Base-by-base conservation (phyloP, 2,888 invertebrate species). In the Calephelis perditalis region DNA sequence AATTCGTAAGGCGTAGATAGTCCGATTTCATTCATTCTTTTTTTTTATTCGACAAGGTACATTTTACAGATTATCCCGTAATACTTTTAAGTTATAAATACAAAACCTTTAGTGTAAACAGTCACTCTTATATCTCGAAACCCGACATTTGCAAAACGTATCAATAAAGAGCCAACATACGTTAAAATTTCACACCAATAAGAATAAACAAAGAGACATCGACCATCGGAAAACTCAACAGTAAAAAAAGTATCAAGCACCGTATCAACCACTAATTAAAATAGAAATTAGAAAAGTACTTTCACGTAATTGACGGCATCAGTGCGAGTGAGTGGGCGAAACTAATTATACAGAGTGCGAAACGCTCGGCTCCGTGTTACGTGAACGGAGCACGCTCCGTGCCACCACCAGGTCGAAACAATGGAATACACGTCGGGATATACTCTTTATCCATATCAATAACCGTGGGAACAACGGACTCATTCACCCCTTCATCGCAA, bases 281-380 rank as follows among this genome's bases (percentile, higher is more conserved):
- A 75, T 80, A 78, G 81, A 81, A 84, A 84, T 76, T 77, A 78
- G 80, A 79, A 81, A 68, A 70, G 72, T 69, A 79, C 80, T 82
- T 84, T 84, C 84, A 75, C 76, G 76, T 79, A 79, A 83, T 77
- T 75, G 81, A 77, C 73, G 77, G 75, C 67, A 64, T 65, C 69
- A 70, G 71, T 70, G 71, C 67, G 70, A 73, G 74, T 73, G 74
- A 74, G 80, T 76, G 74, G 73, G 75, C 79, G 78, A 75, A 73
- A 79, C 82, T 84, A 83, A 86, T 84, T 83, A 81, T 74, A 63
- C 73, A 71, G 70, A 70, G 71, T 72, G 71, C 71, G 68, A 66
- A 65, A 65, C 64, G 68, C 67, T 67, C 64, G 66, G 68, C 62
- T 58, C 15, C 56, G 66, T 67, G 70, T 63, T 65, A 64, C 65